Evolutionary conservation across 2,888 invertebrate species (phyloP).

Genomic region (Nasonovia ribisnigri): DNA sequence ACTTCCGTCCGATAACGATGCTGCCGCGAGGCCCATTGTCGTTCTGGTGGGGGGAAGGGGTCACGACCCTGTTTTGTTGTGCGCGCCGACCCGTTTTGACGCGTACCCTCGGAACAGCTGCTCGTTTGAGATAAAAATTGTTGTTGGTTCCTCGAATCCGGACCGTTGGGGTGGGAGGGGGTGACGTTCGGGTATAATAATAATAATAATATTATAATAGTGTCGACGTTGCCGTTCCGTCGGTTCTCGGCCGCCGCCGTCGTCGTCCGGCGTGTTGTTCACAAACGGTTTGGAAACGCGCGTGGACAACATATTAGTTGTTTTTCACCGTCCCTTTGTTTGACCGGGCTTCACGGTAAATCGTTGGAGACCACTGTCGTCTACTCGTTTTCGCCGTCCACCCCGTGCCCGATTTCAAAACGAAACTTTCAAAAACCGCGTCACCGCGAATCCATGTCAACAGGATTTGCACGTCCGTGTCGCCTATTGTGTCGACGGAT

Average conservation of each 20-base stretch:
- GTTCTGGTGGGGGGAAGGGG: slow-evolving; percentile 40
- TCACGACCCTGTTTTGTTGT: slow-evolving; percentile 35
- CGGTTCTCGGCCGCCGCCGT: background rate
- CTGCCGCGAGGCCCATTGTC: background rate
- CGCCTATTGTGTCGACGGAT: background rate
- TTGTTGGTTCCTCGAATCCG: slow-evolving; percentile 30
- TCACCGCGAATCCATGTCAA: slow-evolving; percentile 43
- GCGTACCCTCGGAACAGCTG: slow-evolving; percentile 47
- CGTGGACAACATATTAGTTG: background rate
- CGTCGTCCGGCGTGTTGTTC: background rate
- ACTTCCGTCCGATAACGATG: slow-evolving; percentile 50
- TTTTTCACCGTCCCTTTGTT: background rate
- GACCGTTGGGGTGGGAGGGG: background rate
- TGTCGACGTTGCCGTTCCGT: slow-evolving; percentile 55
- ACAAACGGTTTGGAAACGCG: background rate
- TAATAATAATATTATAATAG: background rate
- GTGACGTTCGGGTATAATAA: slow-evolving; percentile 12
- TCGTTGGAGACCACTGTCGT: no score
- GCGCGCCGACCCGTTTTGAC: background rate
- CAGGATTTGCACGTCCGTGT: slow-evolving; percentile 36
- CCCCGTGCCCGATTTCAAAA: background rate
- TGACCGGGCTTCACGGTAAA: no score
- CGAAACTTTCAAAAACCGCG: background rate
- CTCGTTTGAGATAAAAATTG: slow-evolving; percentile 47
- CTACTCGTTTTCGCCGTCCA: no score